These are phyloP conservation scores for Chironomus riparius DNA, from an alignment of 2,888 invertebrate genomes.

Conservation along the genomic window DNA sequence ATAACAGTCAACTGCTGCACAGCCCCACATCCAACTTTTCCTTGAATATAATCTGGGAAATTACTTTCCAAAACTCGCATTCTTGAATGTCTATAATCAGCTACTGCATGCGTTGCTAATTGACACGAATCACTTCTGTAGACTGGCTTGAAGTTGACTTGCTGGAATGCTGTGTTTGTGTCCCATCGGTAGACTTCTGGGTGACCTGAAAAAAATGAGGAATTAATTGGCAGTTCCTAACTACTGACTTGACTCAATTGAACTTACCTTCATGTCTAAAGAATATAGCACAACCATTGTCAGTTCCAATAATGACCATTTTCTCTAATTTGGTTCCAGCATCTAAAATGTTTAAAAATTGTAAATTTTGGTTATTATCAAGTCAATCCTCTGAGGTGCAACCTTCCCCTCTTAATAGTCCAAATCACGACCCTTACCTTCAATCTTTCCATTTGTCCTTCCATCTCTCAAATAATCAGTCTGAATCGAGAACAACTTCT, in stretches of 20 bases:
- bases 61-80: constrained; percentile 55
- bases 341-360: constrained; percentile 35
- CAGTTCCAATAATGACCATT: constrained; percentile 53
- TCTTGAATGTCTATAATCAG: constrained; percentile 48
- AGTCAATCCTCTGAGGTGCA: too few species aligned
- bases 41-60: constrained; percentile 54
- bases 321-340: constrained; percentile 50
- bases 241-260: too few species aligned
- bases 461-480: constrained; percentile 53
- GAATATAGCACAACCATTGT: constrained; percentile 50
- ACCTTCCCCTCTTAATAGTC: too few species aligned
- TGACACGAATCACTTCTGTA: constrained; percentile 46
- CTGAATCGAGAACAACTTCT: constrained; percentile 53
- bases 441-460: constrained; percentile 45
- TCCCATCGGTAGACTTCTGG: constrained; percentile 53
- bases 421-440: too few species aligned
- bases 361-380: too few species aligned
- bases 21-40: constrained; percentile 53
- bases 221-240: too few species aligned
- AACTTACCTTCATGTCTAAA: constrained; percentile 49
- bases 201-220: constrained; percentile 34
- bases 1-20: constrained; percentile 45
- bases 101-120: constrained; percentile 50
- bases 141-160: constrained; percentile 46
- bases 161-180: constrained; percentile 41